These are phyloP conservation scores for Tribolium freemani DNA, from an alignment of 2,888 invertebrate species.

Conservation along the genomic window DNA sequence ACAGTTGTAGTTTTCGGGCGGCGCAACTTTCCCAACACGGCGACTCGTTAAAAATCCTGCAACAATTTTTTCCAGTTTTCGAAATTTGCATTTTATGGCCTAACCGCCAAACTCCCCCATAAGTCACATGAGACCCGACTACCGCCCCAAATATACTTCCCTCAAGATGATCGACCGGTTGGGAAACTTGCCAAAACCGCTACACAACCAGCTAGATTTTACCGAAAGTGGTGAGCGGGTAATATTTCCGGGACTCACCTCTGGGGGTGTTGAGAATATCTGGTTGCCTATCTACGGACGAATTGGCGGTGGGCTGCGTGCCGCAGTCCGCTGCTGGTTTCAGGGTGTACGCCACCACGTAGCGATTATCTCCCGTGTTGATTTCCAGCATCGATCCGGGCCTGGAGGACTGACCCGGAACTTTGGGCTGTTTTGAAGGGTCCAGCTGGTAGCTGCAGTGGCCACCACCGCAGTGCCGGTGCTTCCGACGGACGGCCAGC, in stretches of 20 bases:
- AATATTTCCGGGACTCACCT: slow-evolving; percentile 68
- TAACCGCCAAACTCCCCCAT: background rate
- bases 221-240: slow-evolving; percentile 45
- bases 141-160: background rate
- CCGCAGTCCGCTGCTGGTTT: slow-evolving; percentile 73
- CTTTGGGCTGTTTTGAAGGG: slow-evolving; percentile 70
- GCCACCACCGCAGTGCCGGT: slow-evolving; percentile 63
- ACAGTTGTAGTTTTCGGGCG: slow-evolving; percentile 31
- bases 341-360: slow-evolving; percentile 88
- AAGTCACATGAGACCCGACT: background rate
- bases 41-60: slow-evolving; percentile 9
- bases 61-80: background rate
- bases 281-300: slow-evolving; percentile 63
- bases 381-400: slow-evolving; percentile 77
- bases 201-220: slow-evolving; percentile 29
- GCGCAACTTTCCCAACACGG: slow-evolving; percentile 6
- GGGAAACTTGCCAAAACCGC: slow-evolving; percentile 25
- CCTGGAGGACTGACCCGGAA: slow-evolving; percentile 65
- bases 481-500: slow-evolving; percentile 74
- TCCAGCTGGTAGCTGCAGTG: slow-evolving; percentile 67
- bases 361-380: slow-evolving; percentile 86
- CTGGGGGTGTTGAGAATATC: slow-evolving; percentile 85
- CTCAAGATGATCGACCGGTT: slow-evolving; percentile 11
- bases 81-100: background rate
- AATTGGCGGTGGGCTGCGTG: slow-evolving; percentile 54